phyloP scores from a whole-genome alignment of 2,888 invertebrate species.

The Spialia ferax region DNA sequence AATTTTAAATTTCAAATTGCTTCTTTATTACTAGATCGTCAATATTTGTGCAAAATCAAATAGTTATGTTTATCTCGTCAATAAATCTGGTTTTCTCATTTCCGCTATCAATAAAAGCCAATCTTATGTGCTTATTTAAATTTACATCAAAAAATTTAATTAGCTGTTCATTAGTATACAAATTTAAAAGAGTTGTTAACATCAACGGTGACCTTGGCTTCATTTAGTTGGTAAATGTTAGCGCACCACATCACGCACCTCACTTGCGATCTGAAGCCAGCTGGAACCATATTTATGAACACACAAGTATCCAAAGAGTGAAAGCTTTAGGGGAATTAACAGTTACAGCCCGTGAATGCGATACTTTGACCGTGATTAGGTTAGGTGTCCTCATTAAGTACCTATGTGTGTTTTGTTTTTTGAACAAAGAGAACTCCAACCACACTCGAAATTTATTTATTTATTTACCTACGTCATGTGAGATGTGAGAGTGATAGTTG shows the following conservation, averaged over 20 bases:
- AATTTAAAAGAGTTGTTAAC: not conserved
- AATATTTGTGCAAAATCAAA: not conserved
- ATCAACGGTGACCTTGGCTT: not conserved
- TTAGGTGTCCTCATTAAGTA: no score
- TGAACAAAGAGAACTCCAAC: no score
- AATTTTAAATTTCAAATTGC: no score
- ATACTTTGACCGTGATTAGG: no score
- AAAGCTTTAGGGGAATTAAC: no score
- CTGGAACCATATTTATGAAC: not conserved
- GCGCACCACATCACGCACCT: not conserved
- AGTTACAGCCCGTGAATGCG: no score
- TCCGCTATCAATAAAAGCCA: not conserved
- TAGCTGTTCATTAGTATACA: not conserved
- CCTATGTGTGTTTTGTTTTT: no score
- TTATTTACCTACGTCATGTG: no score
- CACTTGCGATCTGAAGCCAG: not conserved
- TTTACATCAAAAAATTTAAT: not conserved
- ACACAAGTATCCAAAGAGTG: no score
- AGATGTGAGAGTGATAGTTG: no score
- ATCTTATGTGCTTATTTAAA: slow-evolving; percentile 1
- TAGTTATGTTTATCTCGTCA: slow-evolving; percentile 2
- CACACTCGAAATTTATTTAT: no score
- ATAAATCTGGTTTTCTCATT: slow-evolving; percentile 6
- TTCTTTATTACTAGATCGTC: not conserved
- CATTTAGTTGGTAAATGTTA: not conserved